These are phyloP conservation scores for Brachylomia viminalis DNA, from an alignment of 2,888 invertebrate species.

Conservation along the genomic window DNA sequence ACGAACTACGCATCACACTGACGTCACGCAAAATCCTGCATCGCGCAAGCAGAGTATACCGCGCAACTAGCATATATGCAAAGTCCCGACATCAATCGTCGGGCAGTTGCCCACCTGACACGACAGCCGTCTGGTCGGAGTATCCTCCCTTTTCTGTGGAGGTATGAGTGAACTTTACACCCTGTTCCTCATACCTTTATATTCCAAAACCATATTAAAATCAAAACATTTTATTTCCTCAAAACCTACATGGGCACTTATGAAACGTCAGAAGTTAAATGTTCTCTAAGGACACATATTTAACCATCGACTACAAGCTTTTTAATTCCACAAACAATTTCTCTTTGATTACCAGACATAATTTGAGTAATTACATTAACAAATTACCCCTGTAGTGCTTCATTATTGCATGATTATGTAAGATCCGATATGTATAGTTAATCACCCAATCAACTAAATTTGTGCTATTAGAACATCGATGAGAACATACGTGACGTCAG, in stretches of 20 bases:
- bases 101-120: too few species aligned
- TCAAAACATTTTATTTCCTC: not conserved
- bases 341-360: constrained; percentile 15
- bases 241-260: not conserved
- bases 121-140: too few species aligned
- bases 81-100: too few species aligned
- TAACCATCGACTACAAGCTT: not conserved
- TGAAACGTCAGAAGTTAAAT: not conserved
- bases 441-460: constrained; percentile 58
- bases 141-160: too few species aligned
- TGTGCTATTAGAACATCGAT: constrained; percentile 47
- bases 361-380: constrained; percentile 36
- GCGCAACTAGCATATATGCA: too few species aligned
- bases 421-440: constrained; percentile 47
- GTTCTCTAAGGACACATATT: not conserved
- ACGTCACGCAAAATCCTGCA: too few species aligned
- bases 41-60: too few species aligned
- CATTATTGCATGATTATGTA: constrained; percentile 37
- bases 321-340: not conserved
- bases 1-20: too few species aligned
- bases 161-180: too few species aligned
- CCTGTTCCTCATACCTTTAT: too few species aligned
- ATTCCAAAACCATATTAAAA: too few species aligned
- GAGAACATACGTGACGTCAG: constrained; percentile 28
- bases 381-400: constrained; percentile 36